phyloP scores from a whole-genome alignment of 2,888 invertebrate species.

The Lottia scabra region DNA sequence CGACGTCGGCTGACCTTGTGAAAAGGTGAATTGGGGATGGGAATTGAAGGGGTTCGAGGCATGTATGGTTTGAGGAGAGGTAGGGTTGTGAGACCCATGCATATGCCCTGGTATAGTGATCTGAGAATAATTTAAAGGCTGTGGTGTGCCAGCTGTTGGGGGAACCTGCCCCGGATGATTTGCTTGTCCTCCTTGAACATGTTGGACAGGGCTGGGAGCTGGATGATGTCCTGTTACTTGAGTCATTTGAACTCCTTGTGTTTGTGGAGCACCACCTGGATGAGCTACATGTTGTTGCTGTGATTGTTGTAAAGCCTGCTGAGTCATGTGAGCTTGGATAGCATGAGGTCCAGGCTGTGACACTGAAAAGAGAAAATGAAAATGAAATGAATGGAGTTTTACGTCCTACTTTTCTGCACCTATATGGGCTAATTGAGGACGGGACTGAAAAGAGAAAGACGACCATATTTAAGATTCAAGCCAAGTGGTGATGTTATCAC shows the following conservation, averaged over 20 bases:
- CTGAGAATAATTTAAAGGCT: background rate
- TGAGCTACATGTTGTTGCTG: slow-evolving; percentile 19
- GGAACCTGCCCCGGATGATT: slow-evolving; percentile 37
- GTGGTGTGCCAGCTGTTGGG: background rate
- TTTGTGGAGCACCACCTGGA: slow-evolving; percentile 13
- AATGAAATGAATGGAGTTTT: too few species aligned
- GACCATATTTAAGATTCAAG: too few species aligned
- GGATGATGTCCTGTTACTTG: slow-evolving; percentile 44
- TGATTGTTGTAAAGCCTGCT: slow-evolving; percentile 21
- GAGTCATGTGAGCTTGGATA: slow-evolving; percentile 17
- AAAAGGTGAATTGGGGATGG: slow-evolving; percentile 28
- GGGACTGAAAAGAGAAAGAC: too few species aligned
- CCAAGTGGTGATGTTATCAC: too few species aligned
- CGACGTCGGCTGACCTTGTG: slow-evolving; percentile 31
- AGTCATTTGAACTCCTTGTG: slow-evolving; percentile 18
- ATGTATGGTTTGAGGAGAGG: slow-evolving; percentile 43
- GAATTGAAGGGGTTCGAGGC: slow-evolving; percentile 28
- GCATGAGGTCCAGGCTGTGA: slow-evolving; percentile 5
- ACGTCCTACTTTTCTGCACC: too few species aligned
- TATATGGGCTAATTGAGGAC: too few species aligned
- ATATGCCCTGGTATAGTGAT: slow-evolving; percentile 41
- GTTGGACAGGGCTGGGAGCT: slow-evolving; percentile 50
- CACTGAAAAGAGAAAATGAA: slow-evolving; percentile 8
- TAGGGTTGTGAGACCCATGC: slow-evolving; percentile 53
- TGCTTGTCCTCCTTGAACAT: slow-evolving; percentile 31